Base-by-base conservation (phyloP, 2,888 invertebrate genomes). In the Drosophila peninsularis region DNA sequence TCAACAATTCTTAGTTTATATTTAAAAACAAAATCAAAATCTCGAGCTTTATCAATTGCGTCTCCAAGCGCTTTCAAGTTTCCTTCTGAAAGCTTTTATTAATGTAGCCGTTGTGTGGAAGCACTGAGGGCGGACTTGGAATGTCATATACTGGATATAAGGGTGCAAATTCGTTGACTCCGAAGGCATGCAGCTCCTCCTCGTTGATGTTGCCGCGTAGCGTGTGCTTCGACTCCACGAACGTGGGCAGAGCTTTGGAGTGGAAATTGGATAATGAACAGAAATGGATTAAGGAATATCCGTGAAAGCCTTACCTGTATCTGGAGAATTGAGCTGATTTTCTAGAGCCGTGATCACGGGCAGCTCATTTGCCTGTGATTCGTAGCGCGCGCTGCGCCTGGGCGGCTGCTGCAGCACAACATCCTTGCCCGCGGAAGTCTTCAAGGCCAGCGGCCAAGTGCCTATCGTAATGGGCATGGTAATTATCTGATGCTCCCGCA, bases 391-490 rank as follows among this genome's bases (percentile, higher is more conserved):
- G 52, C 83, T 84, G 0, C 88, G 81, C 3, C 88, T 62, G 1
- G 90, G 89, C 7, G 88, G 90, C 27, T 89, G 85, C 13, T 80
- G 72, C 17, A 75, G 60, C 10, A 86, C 79, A 5, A 79, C 70
- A 0, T 71, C 80, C 13, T 56, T 54, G 1, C n/a, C 37, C 0
- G 78, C 32, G 5, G 75, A 44, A 10, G 21, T 30, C 4, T 65
- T 49, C 36, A 6, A n/a, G 0, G 64, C 73, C 41, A 92, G 57
- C 0, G 93, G 92, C 49, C 91, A 82, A 34, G 91, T 92, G 14
- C 92, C 93, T 56, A 93, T 90, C 10, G 89, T 90, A 2, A 92
- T 78, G 0, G 92, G 92, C 78, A 92, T 90, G 2, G 80, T 78
- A n/a, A 92, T 82, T 17, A 81, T 50, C 61, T 91, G 89, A 41